These are phyloP conservation scores for Phyllotis vaccarum DNA, from an alignment of 2,797 vertebrate genomes.

Conservation along the genomic window DNA sequence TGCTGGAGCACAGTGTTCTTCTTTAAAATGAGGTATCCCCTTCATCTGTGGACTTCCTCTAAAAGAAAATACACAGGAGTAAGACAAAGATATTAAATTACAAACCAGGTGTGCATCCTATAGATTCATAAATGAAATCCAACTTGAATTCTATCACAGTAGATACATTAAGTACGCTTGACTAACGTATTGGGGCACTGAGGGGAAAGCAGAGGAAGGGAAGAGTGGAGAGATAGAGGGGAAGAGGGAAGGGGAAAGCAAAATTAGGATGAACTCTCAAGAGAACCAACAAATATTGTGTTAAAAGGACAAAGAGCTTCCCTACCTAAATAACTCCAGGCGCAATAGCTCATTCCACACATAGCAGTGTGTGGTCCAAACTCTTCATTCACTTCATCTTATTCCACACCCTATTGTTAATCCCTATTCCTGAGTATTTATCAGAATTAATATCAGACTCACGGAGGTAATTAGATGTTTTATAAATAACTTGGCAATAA, in stretches of 20 bases:
- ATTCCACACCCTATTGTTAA: neutral
- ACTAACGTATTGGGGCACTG: neutral
- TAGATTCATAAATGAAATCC: slow-evolving; percentile 56
- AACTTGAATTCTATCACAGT: slow-evolving; percentile 26
- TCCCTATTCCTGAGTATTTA: neutral
- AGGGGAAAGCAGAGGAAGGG: neutral
- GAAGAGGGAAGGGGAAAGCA: neutral
- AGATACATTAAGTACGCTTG: neutral
- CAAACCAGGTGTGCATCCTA: slow-evolving; percentile 40
- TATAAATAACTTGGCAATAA: slow-evolving; percentile 34
- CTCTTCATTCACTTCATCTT: neutral
- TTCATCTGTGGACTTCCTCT: slow-evolving; percentile 96
- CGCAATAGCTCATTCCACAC: neutral
- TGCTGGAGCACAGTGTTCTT: slow-evolving; percentile 97
- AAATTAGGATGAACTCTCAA: slow-evolving; percentile 10
- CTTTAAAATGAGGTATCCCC: slow-evolving; percentile 95
- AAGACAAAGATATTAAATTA: slow-evolving; percentile 62
- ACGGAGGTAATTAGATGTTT: slow-evolving; percentile 31
- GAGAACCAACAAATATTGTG: slow-evolving; percentile 27
- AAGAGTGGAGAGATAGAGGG: neutral
- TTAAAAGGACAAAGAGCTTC: slow-evolving; percentile 13
- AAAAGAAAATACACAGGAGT: slow-evolving; percentile 70
- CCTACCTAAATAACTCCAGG: neutral
- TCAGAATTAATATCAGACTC: slow-evolving; percentile 36
- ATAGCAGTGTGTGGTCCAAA: neutral